Base-by-base conservation (phyloP, 53 echinoderm and acorn worm genomes). In the Mesocentrotus franciscanus region DNA sequence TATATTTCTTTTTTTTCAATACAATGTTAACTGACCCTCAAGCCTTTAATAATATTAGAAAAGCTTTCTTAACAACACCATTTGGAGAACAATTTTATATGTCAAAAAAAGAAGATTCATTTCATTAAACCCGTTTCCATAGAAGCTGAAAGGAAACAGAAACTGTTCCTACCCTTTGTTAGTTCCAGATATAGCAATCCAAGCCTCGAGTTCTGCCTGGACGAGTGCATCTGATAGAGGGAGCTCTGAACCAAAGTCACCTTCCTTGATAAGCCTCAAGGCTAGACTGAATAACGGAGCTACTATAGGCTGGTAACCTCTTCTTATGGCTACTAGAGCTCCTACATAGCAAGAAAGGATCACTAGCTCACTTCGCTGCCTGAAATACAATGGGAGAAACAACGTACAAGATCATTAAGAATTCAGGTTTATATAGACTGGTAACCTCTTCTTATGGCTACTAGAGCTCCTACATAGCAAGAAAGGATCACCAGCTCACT, bases 311-410 rank as follows among this genome's bases (percentile, higher is more conserved):
- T 93, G 26, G 92, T 98, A 98, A 29, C 96, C 96, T 87, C 97
- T 96, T 60, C 95, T 95, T 33, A 98, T 97, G 29, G 98, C 97
- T 18, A 92, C 24, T 57, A 98, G 70, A 22, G 95, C 98, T 26
- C 97, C 98, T 7, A 97, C 90, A 84, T 98, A 98, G 32, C 93
- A 95, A 95, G 97, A 96, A 81, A 98, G 78, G 42, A 96, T 95
- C 59, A 98, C 57, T 71, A 98, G 94, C 79, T 98, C 97, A 27
- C 32, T 87, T 64, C 97, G 96, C 78, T 79, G 93, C 92, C 98
- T 98, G 95, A 12, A 94, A 95, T 20, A 26, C 17, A 90, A 64
- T 26, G 13, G 89, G 90, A 3, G 85, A 35, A 84, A 79, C 62
- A 12, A 90, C 59, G 7, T 75, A 26, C 10, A 87, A 16, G 15